Conservation (phyloP, 2,113 vertebrate genomes). For the Alouatta palliata region DNA sequence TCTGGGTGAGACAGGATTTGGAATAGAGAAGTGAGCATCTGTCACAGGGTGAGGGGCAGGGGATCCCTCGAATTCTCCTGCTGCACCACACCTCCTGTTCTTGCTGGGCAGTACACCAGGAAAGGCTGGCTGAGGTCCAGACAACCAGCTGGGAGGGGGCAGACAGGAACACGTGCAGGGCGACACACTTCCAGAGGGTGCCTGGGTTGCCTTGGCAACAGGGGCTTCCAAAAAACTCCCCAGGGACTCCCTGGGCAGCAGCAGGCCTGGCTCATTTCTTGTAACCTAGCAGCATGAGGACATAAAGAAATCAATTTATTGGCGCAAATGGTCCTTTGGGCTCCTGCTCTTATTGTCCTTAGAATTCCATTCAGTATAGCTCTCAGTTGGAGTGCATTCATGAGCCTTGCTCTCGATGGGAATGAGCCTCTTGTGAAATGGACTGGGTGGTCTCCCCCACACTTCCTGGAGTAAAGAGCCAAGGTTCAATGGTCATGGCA, state of each 20-base stretch:
- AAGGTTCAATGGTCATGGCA: fast-evolving
- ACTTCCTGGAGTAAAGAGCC: neutral
- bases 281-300: constrained; percentile 42
- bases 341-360: neutral
- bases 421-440: neutral
- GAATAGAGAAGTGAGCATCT: neutral
- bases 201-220: constrained; percentile 59
- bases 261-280: constrained; percentile 43
- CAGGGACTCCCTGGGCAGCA: constrained; percentile 38
- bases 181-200: neutral
- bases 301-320: constrained; percentile 67
- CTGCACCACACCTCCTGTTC: neutral
- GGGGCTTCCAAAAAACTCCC: constrained; percentile 55
- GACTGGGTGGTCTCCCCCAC: neutral
- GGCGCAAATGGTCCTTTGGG: constrained; percentile 35
- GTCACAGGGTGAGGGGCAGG: neutral
- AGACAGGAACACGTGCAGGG: neutral
- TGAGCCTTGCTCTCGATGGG: neutral
- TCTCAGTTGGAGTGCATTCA: neutral
- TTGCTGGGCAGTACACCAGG: neutral
- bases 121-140: neutral
- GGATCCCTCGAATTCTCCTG: neutral
- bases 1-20: neutral
- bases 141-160: neutral
- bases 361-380: neutral